A percentile compares a stretch with the other conserved stretches of the same genome.
phyloP scores from a whole-genome alignment of 2,797 vertebrate species.

The Macropodus opercularis region DNA sequence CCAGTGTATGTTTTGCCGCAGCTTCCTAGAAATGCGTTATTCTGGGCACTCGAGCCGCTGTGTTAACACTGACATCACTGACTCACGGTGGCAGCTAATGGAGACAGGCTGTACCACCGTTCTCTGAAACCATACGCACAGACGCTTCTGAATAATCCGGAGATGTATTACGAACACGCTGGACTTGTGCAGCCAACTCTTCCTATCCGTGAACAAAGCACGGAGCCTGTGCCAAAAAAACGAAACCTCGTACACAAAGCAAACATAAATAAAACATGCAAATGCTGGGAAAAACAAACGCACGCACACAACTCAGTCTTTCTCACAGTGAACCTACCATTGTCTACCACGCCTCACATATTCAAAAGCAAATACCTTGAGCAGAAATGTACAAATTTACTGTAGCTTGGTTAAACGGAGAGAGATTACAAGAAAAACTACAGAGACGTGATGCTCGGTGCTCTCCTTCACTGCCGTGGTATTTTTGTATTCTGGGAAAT shows the following conservation, averaged over 20 bases:
- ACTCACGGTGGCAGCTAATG: conserved; percentile 41
- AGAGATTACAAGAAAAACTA: conserved; percentile 5
- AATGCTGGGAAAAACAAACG: background rate
- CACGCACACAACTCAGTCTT: background rate
- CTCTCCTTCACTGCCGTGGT: background rate
- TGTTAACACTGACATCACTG: conserved; percentile 33
- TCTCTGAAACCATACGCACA: conserved; percentile 21
- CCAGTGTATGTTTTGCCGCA: conserved; percentile 2
- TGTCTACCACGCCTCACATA: background rate
- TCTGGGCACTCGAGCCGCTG: conserved; percentile 20
- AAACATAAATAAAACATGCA: background rate
- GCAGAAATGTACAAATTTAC: no score
- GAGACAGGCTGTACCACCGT: conserved; percentile 19
- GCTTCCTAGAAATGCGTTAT: conserved; percentile 47
- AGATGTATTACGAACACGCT: conserved; percentile 14
- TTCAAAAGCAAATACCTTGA: conserved; percentile 4
- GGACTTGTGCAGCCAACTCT: background rate
- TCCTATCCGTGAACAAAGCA: conserved; percentile 1
- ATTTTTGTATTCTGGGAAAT: conserved; percentile 22
- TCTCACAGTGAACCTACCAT: background rate
- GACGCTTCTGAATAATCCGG: conserved; percentile 15
- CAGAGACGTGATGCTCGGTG: conserved; percentile 15
- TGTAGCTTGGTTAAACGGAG: background rate
- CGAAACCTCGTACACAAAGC: background rate
- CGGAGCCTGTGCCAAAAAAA: background rate